A percentile compares a stretch with the other conserved stretches of the same genome.
Conservation (phyloP, 2,113 vertebrate genomes). For the Chitala chitala region DNA sequence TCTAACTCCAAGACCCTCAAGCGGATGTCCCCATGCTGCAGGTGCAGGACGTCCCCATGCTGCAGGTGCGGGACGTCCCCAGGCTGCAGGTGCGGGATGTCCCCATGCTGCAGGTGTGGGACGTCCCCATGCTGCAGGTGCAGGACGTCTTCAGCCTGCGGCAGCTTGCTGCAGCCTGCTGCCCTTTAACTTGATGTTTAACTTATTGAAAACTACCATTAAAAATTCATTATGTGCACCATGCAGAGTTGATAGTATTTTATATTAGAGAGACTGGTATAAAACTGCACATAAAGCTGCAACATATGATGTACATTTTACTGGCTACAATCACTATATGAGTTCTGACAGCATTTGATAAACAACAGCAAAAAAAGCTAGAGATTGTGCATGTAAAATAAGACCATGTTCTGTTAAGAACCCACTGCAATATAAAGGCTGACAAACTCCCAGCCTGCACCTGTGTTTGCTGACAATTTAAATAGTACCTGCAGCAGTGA, state of each 20-base stretch:
- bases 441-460: background rate
- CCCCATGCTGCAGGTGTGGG: background rate
- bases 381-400: background rate
- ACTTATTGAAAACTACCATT: background rate
- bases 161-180: no score
- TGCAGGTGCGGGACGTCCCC: conserved; percentile 4
- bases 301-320: background rate
- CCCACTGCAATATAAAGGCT: background rate
- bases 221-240: background rate
- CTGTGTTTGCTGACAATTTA: background rate
- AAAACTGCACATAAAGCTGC: background rate
- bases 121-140: no score
- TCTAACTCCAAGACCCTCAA: background rate
- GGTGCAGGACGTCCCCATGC: conserved; percentile 16
- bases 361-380: background rate
- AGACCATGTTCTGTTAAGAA: background rate
- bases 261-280: background rate
- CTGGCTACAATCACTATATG: background rate
- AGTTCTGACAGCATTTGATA: background rate
- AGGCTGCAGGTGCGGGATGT: background rate
- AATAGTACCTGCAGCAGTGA: background rate
- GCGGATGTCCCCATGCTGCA: background rate
- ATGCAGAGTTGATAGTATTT: background rate
- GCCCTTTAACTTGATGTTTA: conserved; percentile 1
- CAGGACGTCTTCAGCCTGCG: conserved; percentile 5